Base-by-base conservation (phyloP, 2,797 vertebrate species). In the Neomorphus geoffroyi region DNA sequence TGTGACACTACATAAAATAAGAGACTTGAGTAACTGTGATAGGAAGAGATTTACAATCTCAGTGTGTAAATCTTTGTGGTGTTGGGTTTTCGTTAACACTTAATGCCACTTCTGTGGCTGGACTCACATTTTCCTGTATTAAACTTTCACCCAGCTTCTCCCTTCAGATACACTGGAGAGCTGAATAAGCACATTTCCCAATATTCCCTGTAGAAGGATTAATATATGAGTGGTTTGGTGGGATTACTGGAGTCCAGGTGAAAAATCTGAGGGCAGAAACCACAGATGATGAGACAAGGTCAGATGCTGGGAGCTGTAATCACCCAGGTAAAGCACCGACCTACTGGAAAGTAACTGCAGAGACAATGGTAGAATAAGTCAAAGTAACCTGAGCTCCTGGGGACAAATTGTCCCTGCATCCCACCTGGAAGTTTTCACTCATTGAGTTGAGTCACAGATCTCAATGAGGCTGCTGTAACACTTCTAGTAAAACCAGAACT, bases 1-100 rank as follows among this genome's bases (percentile, higher is more conserved):
- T 61, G 62, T 73, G 87, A 91, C 88, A 88, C 80, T 73, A 79
- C 64, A 60, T 84, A 87, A 95, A 96, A 74, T 57, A 85, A 70
- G 86, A 89, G 67, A 71, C 43, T 75, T 54, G 82, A 93, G 41
- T 88, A 90, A 73, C 70, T 86, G 84, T 0, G 6, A 80, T 17
- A 60, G 73, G 56, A 92, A 67, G 87, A 83, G 51, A 90, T 93
- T 93, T 90, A 92, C 82, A 84, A 39, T 35, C 77, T 18, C 35
- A 91, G 83, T 17, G 8, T 66, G 39, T 62, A 70, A 90, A 91
- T 30, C 56, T 75, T 70, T 60, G 80, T 60, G 79, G 2, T 90
- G 67, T 0, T 86, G 39, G 3, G 43, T 78, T 78, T 91, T 86
- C 72, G 79, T 80, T 96, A 83, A 91, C 67, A n/a, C 56, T 46